Evolutionary conservation across 2,113 vertebrate species (phyloP).

Genomic region (Lepisosteus osseus): DNA sequence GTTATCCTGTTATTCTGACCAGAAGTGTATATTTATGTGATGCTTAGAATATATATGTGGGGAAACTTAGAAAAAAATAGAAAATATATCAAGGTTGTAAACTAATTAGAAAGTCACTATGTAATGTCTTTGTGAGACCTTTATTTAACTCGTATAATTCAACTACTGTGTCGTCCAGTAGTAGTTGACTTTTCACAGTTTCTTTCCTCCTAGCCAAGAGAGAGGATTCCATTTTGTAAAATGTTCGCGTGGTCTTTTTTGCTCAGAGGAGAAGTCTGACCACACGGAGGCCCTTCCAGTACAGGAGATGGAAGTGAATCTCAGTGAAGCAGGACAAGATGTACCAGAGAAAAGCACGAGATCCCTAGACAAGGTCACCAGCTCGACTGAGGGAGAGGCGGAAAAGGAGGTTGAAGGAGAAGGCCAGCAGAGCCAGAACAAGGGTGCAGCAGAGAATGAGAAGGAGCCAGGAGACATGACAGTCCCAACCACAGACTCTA

Average conservation of each 20-base stretch:
- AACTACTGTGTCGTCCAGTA: too few species aligned
- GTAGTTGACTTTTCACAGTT: not conserved
- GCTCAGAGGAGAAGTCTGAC: conserved; percentile 7
- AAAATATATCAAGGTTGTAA: too few species aligned
- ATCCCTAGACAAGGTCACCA: conserved; percentile 17
- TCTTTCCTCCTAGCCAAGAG: conserved; percentile 17
- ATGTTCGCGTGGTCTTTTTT: not conserved
- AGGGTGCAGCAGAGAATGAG: conserved; percentile 15
- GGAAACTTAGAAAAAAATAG: too few species aligned
- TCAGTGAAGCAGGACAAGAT: not conserved
- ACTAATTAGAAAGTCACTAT: too few species aligned
- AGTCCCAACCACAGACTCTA: conserved; percentile 3
- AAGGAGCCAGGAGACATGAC: not conserved
- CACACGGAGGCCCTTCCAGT: not conserved
- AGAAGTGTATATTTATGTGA: too few species aligned
- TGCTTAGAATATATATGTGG: too few species aligned
- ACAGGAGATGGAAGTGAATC: not conserved
- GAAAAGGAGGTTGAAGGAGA: not conserved
- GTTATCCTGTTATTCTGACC: too few species aligned
- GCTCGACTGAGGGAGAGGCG: not conserved
- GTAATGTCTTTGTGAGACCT: too few species aligned
- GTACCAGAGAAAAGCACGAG: conserved; percentile 25
- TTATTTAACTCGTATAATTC: too few species aligned
- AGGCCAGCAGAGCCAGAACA: not conserved
- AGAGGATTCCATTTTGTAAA: not conserved